Evolutionary conservation across 2,888 invertebrate genomes (phyloP), one percentile per base, ranked within the genome.

Genomic region (Phyto melanocephala): DNA sequence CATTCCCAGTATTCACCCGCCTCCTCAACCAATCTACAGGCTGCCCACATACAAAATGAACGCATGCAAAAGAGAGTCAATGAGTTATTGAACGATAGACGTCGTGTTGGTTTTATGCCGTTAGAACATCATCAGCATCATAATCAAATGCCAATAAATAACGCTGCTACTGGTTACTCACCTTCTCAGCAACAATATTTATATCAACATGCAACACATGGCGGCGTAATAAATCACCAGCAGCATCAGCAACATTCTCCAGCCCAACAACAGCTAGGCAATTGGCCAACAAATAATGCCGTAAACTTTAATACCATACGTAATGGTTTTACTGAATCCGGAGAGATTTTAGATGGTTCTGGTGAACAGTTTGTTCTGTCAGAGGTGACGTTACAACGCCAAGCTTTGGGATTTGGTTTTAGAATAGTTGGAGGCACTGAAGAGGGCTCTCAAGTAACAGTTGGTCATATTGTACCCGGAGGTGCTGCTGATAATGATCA

Each of bases 401-500:
- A 97, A 86, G 96, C 97, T 42, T 95, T 95, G 74, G 99, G 99
- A 1, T 99, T 99, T 92, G 99, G 99, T 8, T 99, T 99, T 92
- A 94, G 99, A 83, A 98, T 99, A 89, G 97, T 99, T 37, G 99
- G 99, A 22, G 99, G 99, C 47, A 97, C 97, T 0, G 99, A 99
- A 92, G 99, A 99, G 92, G 97, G 98, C 77, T 97, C 98, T 84
- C 96, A 98, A 92, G 97, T 99, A 81, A 97, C 98, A 10, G 98
- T 99, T 33, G 99, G 99, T 1, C 97, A 98, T 90, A 98, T 99
- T 84, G 98, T 99, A 70, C 96, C 97, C 0, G 97, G 98, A 24
- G 99, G 99, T 2, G 96, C 99, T 1, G 99, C 97, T 1, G 96
- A 96, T 90, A 91, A 96, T 56, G 98, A 99, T 92, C 97, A 97